Percentiles rank a stretch among this genome's conserved stretches.
These are phyloP conservation scores for Sylvia atricapilla DNA, from an alignment of 2,113 vertebrate genomes.

Conservation along the genomic window DNA sequence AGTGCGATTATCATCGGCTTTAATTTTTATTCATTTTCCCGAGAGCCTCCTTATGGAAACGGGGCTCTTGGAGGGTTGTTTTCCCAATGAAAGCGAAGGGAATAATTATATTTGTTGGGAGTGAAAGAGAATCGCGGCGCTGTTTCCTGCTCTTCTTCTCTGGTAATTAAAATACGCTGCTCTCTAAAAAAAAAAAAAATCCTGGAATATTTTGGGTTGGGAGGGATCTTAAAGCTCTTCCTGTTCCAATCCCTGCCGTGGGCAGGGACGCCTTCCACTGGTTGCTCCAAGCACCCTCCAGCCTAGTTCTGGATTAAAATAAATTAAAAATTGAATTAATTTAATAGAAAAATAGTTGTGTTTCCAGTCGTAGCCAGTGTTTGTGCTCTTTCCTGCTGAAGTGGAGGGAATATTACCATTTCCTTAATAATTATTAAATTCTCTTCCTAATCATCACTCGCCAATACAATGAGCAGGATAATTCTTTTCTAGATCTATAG, in stretches of 20 bases:
- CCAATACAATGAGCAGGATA: fast-evolving
- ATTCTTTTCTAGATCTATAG: fast-evolving
- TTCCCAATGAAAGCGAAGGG: not conserved
- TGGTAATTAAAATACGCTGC: fast-evolving
- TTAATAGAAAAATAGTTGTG: not conserved
- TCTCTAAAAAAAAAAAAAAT: not conserved
- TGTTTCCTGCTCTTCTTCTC: not conserved
- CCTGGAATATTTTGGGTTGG: not conserved
- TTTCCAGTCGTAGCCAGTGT: not conserved
- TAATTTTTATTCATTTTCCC: not conserved
- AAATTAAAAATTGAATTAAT: not conserved
- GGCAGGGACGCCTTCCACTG: not conserved
- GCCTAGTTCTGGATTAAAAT: not conserved
- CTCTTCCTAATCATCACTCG: fast-evolving
- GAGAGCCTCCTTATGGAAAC: not conserved
- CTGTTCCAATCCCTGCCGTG: not conserved
- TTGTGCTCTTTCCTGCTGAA: not conserved
- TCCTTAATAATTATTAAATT: too few relatives aligned
- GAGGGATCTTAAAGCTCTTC: not conserved
- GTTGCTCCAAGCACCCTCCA: not conserved
- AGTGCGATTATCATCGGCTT: fast-evolving
- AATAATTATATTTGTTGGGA: fast-evolving
- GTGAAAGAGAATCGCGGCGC: fast-evolving
- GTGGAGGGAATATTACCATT: not conserved
- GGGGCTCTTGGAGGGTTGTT: not conserved